Conservation (phyloP, 2,113 vertebrate species). For the Onychostruthus taczanowskii region DNA sequence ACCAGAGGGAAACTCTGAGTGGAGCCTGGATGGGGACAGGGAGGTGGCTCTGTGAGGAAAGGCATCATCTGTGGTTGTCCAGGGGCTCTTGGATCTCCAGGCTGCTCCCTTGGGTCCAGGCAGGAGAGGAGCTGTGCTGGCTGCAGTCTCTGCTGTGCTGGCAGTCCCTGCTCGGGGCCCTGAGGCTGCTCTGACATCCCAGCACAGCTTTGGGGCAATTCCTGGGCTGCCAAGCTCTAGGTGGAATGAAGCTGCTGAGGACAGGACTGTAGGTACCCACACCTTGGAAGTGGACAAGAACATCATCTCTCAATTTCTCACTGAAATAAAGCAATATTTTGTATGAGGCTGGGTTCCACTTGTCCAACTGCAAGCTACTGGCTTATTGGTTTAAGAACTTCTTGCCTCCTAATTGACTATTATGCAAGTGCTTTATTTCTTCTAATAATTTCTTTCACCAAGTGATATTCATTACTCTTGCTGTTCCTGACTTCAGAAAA, state of each 20-base stretch:
- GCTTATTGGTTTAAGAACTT: neutral
- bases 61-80: neutral
- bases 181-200: neutral
- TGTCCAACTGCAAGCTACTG: neutral
- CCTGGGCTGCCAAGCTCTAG: neutral
- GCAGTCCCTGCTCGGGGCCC: neutral
- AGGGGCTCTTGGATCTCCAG: neutral
- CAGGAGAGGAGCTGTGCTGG: neutral
- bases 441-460: neutral
- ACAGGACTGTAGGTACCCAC: neutral
- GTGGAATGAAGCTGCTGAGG: neutral
- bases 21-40: neutral
- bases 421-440: neutral
- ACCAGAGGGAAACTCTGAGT: neutral
- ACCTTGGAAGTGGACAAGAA: neutral
- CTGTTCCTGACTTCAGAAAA: neutral
- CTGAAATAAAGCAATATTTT: neutral
- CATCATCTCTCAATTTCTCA: neutral
- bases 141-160: neutral
- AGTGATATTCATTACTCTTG: neutral
- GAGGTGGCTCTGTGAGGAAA: neutral
- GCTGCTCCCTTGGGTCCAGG: neutral
- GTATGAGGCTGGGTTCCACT: neutral
- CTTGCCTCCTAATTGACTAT: neutral
- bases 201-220: neutral